A percentile compares a stretch with the other conserved stretches of the same genome.
phyloP scores from a whole-genome alignment of 2,797 vertebrate genomes.

The Gymnopithys bicolor region DNA sequence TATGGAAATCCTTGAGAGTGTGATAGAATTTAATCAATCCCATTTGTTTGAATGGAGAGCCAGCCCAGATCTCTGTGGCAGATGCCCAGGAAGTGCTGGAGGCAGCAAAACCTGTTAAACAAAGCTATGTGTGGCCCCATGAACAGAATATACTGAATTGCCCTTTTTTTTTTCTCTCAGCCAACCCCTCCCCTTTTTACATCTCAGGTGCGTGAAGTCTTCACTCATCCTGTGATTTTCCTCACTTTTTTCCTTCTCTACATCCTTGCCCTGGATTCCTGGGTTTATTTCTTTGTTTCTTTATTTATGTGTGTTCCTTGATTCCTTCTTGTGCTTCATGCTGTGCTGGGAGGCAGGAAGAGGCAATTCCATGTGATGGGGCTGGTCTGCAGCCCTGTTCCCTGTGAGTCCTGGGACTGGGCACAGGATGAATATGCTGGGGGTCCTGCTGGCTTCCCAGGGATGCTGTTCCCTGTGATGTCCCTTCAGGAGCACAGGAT shows the following conservation, averaged over 20 bases:
- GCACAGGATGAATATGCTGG: accelerated
- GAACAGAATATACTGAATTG: neutral
- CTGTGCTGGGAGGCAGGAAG: neutral
- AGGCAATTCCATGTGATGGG: neutral
- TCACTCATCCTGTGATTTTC: neutral
- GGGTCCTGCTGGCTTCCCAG: neutral
- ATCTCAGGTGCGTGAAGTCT: neutral
- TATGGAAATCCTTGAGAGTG: neutral
- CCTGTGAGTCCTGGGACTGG: neutral
- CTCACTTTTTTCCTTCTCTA: neutral
- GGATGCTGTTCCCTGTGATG: neutral
- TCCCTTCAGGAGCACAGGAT: neutral
- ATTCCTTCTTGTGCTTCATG: neutral
- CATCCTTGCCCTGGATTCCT: neutral
- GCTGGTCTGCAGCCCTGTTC: neutral
- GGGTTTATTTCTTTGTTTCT: neutral
- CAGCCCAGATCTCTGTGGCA: neutral
- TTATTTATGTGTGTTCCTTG: neutral
- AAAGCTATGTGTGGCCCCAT: neutral
- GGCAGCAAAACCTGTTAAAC: conserved; percentile 13
- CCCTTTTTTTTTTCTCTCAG: neutral
- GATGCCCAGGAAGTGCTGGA: neutral
- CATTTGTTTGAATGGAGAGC: neutral
- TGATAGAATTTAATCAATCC: conserved; percentile 20
- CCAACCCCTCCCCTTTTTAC: neutral